These are phyloP conservation scores for Periophthalmodon schlosseri DNA, from an alignment of 2,113 vertebrate species.

Conservation along the genomic window DNA sequence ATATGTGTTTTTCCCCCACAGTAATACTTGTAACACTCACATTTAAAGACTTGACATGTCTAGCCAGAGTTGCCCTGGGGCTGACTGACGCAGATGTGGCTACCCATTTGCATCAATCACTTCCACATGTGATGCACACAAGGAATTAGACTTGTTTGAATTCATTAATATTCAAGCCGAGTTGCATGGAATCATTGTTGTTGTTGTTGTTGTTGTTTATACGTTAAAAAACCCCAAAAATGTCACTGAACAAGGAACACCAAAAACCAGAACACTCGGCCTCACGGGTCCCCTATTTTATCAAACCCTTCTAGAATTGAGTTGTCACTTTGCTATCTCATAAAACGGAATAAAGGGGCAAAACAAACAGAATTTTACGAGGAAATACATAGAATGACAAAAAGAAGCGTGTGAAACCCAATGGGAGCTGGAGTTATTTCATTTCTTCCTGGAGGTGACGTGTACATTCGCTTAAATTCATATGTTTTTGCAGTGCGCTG, in stretches of 20 bases:
- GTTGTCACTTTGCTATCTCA: slow-evolving; percentile 26
- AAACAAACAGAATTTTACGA: slow-evolving; percentile 42
- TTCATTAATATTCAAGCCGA: too few species aligned
- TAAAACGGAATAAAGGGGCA: slow-evolving; percentile 15
- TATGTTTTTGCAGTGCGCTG: slow-evolving; percentile 61
- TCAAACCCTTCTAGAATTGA: slow-evolving; percentile 12
- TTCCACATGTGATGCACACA: too few species aligned
- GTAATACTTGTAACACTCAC: neutral
- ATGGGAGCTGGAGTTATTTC: slow-evolving; percentile 28
- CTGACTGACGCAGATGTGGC: too few species aligned
- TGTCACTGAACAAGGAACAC: too few species aligned
- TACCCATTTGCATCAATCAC: neutral
- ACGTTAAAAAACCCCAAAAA: too few species aligned
- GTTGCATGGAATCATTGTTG: too few species aligned
- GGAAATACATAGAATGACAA: slow-evolving; percentile 17
- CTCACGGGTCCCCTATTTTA: neutral
- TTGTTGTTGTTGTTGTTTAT: too few species aligned
- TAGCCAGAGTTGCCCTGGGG: too few species aligned
- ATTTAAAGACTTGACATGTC: too few species aligned
- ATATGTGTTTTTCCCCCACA: neutral
- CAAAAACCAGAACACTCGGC: neutral
- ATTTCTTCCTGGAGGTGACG: slow-evolving; percentile 55
- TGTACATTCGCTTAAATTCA: slow-evolving; percentile 54
- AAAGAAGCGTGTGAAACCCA: neutral
- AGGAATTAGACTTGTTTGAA: too few species aligned